Evolutionary conservation across 2,797 vertebrate genomes (phyloP).

Genomic region (Sylvilagus floridanus): DNA sequence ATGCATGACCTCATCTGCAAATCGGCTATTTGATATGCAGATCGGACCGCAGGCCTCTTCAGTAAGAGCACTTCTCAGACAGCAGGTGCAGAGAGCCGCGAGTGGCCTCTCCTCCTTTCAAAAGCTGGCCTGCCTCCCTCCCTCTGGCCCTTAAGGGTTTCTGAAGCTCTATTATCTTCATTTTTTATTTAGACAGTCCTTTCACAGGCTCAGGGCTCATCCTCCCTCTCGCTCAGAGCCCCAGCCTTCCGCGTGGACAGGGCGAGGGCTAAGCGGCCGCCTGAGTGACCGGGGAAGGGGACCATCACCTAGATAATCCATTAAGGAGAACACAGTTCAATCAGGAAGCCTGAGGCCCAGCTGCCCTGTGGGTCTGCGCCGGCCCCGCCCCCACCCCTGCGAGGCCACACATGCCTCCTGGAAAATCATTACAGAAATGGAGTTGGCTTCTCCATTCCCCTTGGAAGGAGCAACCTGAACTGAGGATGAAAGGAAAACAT

Average conservation of each 20-base stretch:
- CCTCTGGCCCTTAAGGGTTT: conserved; percentile 81
- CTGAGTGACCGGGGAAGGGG: neutral
- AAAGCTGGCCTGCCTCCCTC: conserved; percentile 80
- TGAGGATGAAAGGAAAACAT: neutral
- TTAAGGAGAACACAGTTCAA: neutral
- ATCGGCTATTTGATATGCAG: conserved; percentile 92
- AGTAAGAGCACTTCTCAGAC: conserved; percentile 82
- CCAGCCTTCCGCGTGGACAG: conserved; percentile 57
- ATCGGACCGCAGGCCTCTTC: conserved; percentile 85
- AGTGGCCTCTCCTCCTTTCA: conserved; percentile 81
- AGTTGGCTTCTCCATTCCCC: conserved; percentile 51
- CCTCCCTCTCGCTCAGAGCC: conserved; percentile 24
- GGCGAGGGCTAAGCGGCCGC: conserved; percentile 57
- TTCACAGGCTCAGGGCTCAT: conserved; percentile 75
- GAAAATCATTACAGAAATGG: conserved; percentile 65
- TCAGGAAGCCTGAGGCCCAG: too few species aligned
- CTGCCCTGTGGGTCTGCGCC: too few species aligned
- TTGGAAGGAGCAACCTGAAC: neutral
- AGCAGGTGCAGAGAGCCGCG: conserved; percentile 89
- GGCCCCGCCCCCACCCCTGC: too few species aligned
- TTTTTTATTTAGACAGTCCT: conserved; percentile 84
- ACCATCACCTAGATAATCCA: neutral
- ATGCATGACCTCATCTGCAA: conserved; percentile 90
- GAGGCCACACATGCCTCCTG: neutral
- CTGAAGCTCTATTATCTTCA: conserved; percentile 82